A percentile compares a stretch with the other conserved stretches of the same genome.
phyloP scores from a whole-genome alignment of 64 coral and sea anemone species.

The Hydrozoanthus tunicans region DNA sequence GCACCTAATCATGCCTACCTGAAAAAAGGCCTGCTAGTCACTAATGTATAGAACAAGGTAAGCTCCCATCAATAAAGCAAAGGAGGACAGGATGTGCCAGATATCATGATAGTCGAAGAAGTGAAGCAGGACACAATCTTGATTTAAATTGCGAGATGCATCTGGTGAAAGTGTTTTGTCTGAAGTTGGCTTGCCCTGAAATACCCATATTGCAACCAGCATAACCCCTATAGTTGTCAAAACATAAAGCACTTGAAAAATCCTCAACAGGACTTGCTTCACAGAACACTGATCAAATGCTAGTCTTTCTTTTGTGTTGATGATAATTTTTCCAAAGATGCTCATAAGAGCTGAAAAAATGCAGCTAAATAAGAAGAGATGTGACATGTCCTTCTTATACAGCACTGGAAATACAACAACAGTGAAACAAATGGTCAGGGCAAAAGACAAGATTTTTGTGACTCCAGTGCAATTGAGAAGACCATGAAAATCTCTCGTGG shows the following conservation, averaged over 20 bases:
- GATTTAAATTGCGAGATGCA: constrained; percentile 52
- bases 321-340: constrained; percentile 40
- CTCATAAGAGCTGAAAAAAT: constrained; percentile 31
- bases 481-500: not conserved
- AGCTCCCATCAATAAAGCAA: constrained; percentile 47
- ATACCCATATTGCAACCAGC: not conserved
- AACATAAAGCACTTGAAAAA: constrained; percentile 34
- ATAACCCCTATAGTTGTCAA: not conserved
- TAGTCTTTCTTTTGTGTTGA: constrained; percentile 12
- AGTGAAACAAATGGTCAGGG: not conserved
- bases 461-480: constrained; percentile 24
- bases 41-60: constrained; percentile 60
- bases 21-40: not conserved
- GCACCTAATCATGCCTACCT: too few species aligned
- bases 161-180: constrained; percentile 39
- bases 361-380: constrained; percentile 38
- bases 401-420: constrained; percentile 14
- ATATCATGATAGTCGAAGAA: constrained; percentile 68
- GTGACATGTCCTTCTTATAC: not conserved
- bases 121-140: not conserved
- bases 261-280: not conserved
- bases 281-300: not conserved
- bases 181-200: not conserved
- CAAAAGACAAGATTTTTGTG: constrained; percentile 26
- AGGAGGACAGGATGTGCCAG: constrained; percentile 66